Evolutionary conservation across 2,797 vertebrate genomes (phyloP), one percentile per base, ranked within the genome.

Genomic region (Vultur gryphus): DNA sequence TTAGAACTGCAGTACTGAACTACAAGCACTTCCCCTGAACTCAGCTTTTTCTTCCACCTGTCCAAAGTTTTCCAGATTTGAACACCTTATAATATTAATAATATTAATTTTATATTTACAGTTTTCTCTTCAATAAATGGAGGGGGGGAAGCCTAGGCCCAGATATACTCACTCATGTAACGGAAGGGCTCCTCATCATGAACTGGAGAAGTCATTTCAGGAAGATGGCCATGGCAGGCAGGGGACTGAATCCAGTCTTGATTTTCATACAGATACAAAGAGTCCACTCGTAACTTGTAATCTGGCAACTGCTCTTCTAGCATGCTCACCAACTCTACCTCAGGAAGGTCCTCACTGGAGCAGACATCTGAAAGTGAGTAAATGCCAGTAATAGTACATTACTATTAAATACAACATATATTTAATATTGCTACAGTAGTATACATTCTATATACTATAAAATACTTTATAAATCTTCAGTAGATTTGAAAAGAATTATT

Each of bases 101-200:
- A 33, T 25, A 59, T 13, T 64, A n/a, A 58, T 39, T 17, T 44
- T 49, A 80, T 16, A 76, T 17, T 39, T 54, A 69, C 9, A 19
- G 39, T 65, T 72, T 90, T 73, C 29, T 88, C 73, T 88, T 81
- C 58, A 80, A 6, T 5, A 37, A 44, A 75, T 49, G 59, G 4
- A 12, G 37, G 37, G 37, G 37, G 37, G 37, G 37, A 43, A 54
- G 16, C 37, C 28, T 24, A 51, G 76, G 67, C 84, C 35, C 52
- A 81, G 6, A 64, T 76, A 37, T 17, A 98, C 99, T 98, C 96
- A 99, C 99, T 99, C 99, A 99, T 99, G 98, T 99, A 99, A 97
- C 71, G 98, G 97, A 99, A 99, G 15, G 99, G 98, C 93, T 99
- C 99, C 92, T 99, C 98, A 3, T 99, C 98, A 94, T 96, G 97